Conservation (phyloP, 2,888 invertebrate genomes). For the Drosophila ezoana region DNA sequence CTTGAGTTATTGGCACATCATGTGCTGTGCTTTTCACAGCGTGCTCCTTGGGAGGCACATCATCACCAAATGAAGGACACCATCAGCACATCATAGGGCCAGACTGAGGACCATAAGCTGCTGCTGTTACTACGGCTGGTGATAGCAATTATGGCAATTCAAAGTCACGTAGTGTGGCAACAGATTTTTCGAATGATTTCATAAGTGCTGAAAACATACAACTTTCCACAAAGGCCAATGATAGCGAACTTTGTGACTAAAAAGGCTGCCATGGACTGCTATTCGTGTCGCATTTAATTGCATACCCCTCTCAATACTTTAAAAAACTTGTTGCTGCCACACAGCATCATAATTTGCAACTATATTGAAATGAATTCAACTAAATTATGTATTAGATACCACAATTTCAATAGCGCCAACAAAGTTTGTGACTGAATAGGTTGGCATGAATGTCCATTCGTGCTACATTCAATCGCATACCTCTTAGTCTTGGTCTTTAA, state of each 20-base stretch:
- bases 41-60: conserved; percentile 31
- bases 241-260: conserved; percentile 18
- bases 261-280: not conserved
- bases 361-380: conserved; percentile 32
- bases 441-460: not conserved
- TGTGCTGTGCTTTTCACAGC: conserved; percentile 29
- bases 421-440: too few relatives aligned
- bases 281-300: not conserved
- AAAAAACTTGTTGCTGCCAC: conserved; percentile 53
- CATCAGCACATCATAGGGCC: conserved; percentile 57
- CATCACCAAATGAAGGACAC: conserved; percentile 65
- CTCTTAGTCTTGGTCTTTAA: conserved; percentile 7
- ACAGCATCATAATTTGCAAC: conserved; percentile 11
- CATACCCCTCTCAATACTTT: not conserved
- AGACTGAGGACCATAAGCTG: not conserved
- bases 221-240: conserved; percentile 41
- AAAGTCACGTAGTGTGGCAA: conserved; percentile 68
- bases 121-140: conserved; percentile 13
- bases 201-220: conserved; percentile 52
- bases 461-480: not conserved
- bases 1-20: conserved; percentile 42
- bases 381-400: conserved; percentile 55
- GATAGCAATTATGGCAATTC: conserved; percentile 69
- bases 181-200: conserved; percentile 73
- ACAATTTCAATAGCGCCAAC: conserved; percentile 20